Evolutionary conservation across 2,888 invertebrate species (phyloP).

Genomic region (Agonopterix subpropinquella): DNA sequence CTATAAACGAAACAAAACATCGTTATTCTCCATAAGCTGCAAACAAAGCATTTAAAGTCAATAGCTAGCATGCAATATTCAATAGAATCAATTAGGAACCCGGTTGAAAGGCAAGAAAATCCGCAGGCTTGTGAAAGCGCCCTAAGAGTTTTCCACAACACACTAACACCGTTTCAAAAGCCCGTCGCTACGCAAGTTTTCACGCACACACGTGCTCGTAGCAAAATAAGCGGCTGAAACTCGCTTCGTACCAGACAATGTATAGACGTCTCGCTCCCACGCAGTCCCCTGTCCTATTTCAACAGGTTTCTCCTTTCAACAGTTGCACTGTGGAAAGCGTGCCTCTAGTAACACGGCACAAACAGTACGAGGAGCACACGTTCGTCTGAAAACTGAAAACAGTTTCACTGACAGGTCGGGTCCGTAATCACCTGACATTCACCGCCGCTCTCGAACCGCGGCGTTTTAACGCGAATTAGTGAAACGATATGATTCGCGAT

Average conservation of each 20-base stretch:
- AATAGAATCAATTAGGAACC: conserved; percentile 38
- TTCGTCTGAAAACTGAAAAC: conserved; percentile 46
- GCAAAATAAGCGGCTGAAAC: conserved; percentile 69
- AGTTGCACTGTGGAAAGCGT: conserved; percentile 65
- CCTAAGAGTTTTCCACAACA: conserved; percentile 72
- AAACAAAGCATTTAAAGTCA: conserved; percentile 4
- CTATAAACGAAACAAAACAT: not conserved
- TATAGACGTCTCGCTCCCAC: conserved; percentile 44
- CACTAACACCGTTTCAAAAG: conserved; percentile 59
- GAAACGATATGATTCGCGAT: conserved; percentile 42
- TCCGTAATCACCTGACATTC: conserved; percentile 54
- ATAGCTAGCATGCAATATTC: conserved; percentile 25
- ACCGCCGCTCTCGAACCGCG: conserved; percentile 37
- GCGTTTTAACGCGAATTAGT: conserved; percentile 39
- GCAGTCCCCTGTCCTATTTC: conserved; percentile 64
- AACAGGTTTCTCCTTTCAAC: conserved; percentile 75
- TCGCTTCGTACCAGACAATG: conserved; percentile 29
- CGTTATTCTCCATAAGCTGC: not conserved
- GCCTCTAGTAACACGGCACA: conserved; percentile 70
- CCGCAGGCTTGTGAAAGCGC: conserved; percentile 56
- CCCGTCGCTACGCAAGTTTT: conserved; percentile 63
- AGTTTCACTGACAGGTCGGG: conserved; percentile 68
- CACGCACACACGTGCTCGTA: conserved; percentile 60
- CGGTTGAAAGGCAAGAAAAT: conserved; percentile 50
- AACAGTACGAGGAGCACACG: conserved; percentile 67